phyloP scores from a whole-genome alignment of 2,888 invertebrate species.

The Dichetophora obliterata region DNA sequence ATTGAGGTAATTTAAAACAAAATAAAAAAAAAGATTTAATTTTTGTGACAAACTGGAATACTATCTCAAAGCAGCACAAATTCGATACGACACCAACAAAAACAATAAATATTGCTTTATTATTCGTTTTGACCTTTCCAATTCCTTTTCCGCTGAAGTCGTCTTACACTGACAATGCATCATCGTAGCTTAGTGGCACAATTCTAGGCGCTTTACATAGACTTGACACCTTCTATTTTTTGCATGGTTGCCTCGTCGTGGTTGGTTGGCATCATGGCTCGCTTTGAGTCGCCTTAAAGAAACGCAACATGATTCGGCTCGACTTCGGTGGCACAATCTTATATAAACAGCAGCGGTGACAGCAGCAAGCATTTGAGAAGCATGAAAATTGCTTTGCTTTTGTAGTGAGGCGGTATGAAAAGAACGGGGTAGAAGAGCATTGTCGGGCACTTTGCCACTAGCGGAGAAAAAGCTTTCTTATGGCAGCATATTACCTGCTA shows the following conservation, averaged over 20 bases:
- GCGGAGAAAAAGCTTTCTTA: too few species aligned
- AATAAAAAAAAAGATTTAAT: too few species aligned
- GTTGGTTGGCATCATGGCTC: conserved; percentile 2
- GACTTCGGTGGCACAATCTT: neutral
- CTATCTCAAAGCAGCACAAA: neutral
- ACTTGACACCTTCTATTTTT: conserved; percentile 25
- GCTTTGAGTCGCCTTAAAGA: conserved; percentile 7
- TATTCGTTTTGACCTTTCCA: neutral
- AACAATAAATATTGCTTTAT: too few species aligned
- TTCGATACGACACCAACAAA: neutral
- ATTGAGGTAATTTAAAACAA: too few species aligned
- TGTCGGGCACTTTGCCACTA: too few species aligned
- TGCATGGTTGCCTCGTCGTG: conserved; percentile 25
- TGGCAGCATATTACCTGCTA: too few species aligned
- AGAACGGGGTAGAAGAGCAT: too few species aligned
- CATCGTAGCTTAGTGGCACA: neutral
- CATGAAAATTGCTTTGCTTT: too few species aligned
- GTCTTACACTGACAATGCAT: neutral
- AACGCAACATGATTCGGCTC: neutral
- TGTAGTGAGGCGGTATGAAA: too few species aligned
- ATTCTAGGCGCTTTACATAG: neutral
- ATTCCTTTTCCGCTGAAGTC: neutral
- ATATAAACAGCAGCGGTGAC: neutral
- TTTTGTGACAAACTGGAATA: too few species aligned
- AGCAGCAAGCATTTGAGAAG: neutral